Evolutionary conservation across 1,140 invertebrate genomes (phyloP).

Genomic region (Ephestia elutella): DNA sequence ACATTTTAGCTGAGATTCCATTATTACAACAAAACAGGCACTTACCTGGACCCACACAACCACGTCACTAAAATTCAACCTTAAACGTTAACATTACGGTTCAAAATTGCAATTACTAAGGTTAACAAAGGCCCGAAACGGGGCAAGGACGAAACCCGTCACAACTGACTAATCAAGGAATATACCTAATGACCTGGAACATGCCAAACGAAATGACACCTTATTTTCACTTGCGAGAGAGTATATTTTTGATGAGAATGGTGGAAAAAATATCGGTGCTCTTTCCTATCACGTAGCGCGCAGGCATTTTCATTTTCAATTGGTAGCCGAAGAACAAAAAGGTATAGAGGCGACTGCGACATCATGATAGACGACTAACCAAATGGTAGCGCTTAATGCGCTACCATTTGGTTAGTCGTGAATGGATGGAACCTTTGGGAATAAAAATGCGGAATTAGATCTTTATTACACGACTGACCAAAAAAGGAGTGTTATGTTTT

Average conservation of each 20-base stretch:
- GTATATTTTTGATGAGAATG: background rate
- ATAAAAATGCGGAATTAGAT: too few species aligned
- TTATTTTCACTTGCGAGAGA: background rate
- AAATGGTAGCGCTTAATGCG: background rate
- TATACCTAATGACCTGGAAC: conserved; percentile 6
- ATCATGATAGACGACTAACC: background rate
- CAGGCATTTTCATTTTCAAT: conserved; percentile 8
- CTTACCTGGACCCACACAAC: conserved; percentile 3
- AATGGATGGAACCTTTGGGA: too few species aligned
- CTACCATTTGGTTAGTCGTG: too few species aligned
- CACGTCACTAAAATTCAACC: conserved; percentile 12
- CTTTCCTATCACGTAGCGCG: conserved; percentile 4
- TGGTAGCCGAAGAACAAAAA: background rate
- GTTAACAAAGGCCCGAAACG: conserved; percentile 16
- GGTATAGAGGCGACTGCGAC: background rate
- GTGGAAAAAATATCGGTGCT: background rate
- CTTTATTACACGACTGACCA: too few species aligned
- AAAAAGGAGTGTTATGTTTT: too few species aligned
- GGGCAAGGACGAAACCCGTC: conserved; percentile 15
- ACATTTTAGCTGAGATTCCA: conserved; percentile 26
- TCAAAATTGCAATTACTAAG: conserved; percentile 7
- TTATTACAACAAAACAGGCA: conserved; percentile 11
- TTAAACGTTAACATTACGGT: conserved; percentile 4
- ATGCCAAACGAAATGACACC: background rate
- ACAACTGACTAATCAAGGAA: conserved; percentile 18